Conservation (phyloP, 2,113 vertebrate genomes). For the Anser cygnoides region DNA sequence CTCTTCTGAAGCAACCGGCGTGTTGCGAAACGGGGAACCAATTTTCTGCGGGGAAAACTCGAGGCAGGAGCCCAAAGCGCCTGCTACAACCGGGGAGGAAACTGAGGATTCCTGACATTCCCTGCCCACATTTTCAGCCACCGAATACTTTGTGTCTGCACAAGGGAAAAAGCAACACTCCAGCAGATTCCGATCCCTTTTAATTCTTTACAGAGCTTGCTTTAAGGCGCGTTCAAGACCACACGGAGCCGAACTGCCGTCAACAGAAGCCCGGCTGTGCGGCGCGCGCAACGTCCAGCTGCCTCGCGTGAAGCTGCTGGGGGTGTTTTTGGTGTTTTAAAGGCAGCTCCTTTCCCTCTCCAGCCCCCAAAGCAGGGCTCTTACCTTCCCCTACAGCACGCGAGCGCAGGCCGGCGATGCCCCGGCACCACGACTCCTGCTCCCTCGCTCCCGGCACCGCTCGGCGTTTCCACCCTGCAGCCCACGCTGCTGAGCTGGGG, state of each 20-base stretch:
- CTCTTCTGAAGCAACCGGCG: neutral
- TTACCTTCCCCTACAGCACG: neutral
- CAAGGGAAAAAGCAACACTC: slow-evolving; percentile 9
- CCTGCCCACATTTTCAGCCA: slow-evolving; percentile 47
- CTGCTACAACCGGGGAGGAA: neutral
- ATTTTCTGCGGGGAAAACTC: neutral
- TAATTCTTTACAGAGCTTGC: neutral
- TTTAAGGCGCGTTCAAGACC: slow-evolving; percentile 7
- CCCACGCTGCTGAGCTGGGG: neutral
- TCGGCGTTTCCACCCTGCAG: fast-evolving
- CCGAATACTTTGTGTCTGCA: neutral
- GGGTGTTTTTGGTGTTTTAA: fast-evolving
- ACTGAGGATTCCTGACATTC: slow-evolving; percentile 44
- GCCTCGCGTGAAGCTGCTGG: neutral
- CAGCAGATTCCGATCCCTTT: slow-evolving; percentile 7
- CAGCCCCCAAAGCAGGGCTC: neutral
- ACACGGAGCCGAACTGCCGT: neutral
- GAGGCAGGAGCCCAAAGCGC: neutral
- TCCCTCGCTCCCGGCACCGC: neutral
- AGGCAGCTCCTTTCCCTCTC: neutral
- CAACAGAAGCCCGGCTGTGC: neutral
- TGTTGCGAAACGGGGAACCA: neutral
- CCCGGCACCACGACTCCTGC: neutral
- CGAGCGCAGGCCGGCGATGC: fast-evolving
- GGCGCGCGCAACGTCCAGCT: neutral